Conservation (phyloP, 1,140 invertebrate genomes). For the Cheumatopsyche charites region DNA sequence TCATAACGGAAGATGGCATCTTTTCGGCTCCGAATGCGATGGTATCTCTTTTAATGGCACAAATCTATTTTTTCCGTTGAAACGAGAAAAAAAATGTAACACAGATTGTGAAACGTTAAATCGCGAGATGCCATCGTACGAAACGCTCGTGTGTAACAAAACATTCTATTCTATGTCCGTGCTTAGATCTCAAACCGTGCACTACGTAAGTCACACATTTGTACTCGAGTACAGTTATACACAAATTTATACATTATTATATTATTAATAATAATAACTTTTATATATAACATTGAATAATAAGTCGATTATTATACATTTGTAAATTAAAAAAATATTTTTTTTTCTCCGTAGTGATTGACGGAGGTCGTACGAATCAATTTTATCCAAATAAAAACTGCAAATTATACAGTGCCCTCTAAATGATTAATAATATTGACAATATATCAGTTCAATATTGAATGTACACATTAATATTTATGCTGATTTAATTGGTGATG, state of each 20-base stretch:
- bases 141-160: conserved; percentile 41
- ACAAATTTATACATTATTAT: conserved; percentile 40
- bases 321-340: conserved; percentile 16
- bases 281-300: conserved; percentile 29
- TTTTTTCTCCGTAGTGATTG: not conserved
- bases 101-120: too few species aligned
- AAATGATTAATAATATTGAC: too few species aligned
- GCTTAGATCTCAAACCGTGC: conserved; percentile 45
- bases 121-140: conserved; percentile 31
- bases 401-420: conserved; percentile 20
- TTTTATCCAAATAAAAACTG: not conserved
- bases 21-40: not conserved
- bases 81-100: not conserved
- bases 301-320: conserved; percentile 5
- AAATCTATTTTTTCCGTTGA: not conserved
- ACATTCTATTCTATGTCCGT: conserved; percentile 45
- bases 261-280: conserved; percentile 30
- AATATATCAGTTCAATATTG: too few species aligned
- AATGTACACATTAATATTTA: too few species aligned
- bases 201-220: conserved; percentile 42
- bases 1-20: conserved; percentile 41
- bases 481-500: too few species aligned
- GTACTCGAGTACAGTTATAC: conserved; percentile 36
- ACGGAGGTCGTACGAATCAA: not conserved
- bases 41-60: not conserved